phyloP scores from a whole-genome alignment of 2,113 vertebrate genomes.

The Actenoides hombroni region DNA sequence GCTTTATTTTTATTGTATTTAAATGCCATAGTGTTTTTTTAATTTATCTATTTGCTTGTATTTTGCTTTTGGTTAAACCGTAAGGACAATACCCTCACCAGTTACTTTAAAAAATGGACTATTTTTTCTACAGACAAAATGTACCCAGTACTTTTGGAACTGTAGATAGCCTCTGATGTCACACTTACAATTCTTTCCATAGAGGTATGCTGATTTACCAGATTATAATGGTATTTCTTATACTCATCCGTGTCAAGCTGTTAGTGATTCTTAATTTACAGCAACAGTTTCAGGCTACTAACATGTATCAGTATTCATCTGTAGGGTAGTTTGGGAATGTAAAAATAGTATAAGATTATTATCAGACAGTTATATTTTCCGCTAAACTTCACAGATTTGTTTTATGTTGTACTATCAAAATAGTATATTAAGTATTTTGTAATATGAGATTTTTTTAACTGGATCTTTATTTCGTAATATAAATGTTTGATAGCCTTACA shows the following conservation, averaged over 20 bases:
- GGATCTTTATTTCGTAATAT: neutral
- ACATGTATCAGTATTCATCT: neutral
- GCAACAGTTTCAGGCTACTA: neutral
- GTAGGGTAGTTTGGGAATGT: neutral
- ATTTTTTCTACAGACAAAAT: neutral
- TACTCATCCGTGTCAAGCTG: neutral
- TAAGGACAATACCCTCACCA: neutral
- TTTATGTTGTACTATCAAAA: neutral
- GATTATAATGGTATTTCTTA: neutral
- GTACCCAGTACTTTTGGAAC: neutral
- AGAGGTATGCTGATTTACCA: neutral
- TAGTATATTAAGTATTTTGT: neutral
- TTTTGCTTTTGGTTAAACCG: neutral
- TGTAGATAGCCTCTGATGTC: neutral
- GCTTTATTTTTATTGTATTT: neutral
- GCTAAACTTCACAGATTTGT: neutral
- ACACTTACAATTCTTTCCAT: neutral
- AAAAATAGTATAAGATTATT: neutral
- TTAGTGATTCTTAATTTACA: constrained; percentile 2
- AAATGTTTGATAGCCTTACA: neutral
- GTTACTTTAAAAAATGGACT: neutral
- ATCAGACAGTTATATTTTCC: neutral
- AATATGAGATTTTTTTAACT: neutral
- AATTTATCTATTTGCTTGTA: neutral
- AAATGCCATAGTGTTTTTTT: neutral